Evolutionary conservation across 2,797 vertebrate species (phyloP).

Genomic region (Lutjanus argentimaculatus): DNA sequence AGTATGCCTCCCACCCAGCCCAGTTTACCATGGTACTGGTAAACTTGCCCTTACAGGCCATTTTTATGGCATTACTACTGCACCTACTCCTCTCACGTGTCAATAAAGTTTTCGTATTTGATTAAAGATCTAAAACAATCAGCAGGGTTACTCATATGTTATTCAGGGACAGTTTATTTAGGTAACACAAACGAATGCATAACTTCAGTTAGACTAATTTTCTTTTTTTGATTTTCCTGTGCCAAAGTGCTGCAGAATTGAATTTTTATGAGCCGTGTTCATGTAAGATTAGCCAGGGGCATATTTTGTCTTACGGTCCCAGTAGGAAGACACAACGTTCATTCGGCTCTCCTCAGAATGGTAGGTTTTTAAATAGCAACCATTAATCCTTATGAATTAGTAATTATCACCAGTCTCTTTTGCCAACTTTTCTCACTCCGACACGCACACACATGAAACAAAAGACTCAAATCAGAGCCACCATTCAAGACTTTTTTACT

Average conservation of each 20-base stretch:
- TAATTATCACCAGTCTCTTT: constrained; percentile 71
- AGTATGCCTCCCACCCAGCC: no score
- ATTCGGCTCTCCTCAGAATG: constrained; percentile 49
- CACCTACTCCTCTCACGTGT: neutral
- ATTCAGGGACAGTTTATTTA: neutral
- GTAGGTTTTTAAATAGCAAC: constrained; percentile 76
- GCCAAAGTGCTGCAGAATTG: constrained; percentile 51
- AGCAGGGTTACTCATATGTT: neutral
- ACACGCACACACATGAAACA: constrained; percentile 44
- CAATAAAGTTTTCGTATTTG: neutral
- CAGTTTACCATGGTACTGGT: neutral
- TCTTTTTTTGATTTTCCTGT: constrained; percentile 1
- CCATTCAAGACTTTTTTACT: constrained; percentile 16
- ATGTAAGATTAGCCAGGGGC: constrained; percentile 62
- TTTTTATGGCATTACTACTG: neutral
- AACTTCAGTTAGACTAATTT: constrained; percentile 10
- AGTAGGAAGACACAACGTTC: constrained; percentile 55
- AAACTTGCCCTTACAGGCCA: neutral
- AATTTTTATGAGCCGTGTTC: constrained; percentile 56
- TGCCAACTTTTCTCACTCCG: constrained; percentile 64
- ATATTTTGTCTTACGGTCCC: constrained; percentile 64
- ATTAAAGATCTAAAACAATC: neutral
- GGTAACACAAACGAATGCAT: constrained; percentile 7
- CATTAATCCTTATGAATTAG: constrained; percentile 82
- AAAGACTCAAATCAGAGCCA: constrained; percentile 56